Evolutionary conservation across 2,113 vertebrate genomes (phyloP), one percentile per base, ranked within the genome.

Genomic region (Myrmecobius fasciatus): DNA sequence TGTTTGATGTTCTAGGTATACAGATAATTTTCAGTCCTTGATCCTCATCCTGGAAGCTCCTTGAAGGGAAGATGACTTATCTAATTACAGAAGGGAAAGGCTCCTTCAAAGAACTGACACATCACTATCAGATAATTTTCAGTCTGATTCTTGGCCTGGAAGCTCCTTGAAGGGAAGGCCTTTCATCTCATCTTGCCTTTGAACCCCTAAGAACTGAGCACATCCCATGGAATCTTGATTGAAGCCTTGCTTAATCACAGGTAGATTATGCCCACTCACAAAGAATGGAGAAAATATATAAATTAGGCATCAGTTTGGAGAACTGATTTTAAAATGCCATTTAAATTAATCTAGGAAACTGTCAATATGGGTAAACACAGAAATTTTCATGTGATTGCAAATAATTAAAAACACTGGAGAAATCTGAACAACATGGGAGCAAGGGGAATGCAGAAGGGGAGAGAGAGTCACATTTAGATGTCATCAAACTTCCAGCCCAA

Each of bases 301-400:
- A 94, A 92, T 93, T 90, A 90, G 22, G 47, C 94, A 93, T 95
- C 91, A 94, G 91, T 93, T 91, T 91, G 25, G 89, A 46, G 36
- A 93, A 93, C 51, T 94, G 92, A 93, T 97, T 97, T 83, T 43
- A 83, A 95, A 95, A 96, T 93, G 94, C 54, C 14, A 93, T 96
- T 94, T 95, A 92, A 54, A 92, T 93, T 25, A 52, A 53, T 94
- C 67, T 52, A 67, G 91, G 43, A 96, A 96, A 96, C 94, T 43
- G n/a, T 94, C 83, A 91, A 91, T 53, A 94, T 92, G 92, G 92
- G 89, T 52, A 56, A 91, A 96, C 92, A 96, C 91, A 89, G 17
- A 88, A 75, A 91, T 60, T 43, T 46, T 56, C 95, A 26, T 52
- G 26, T 56, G 25, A 90, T 93, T 92, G 31, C 91, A 96, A 96